Conservation (phyloP, 2,797 vertebrate species). For the Myoxocephalus aenaeus region DNA sequence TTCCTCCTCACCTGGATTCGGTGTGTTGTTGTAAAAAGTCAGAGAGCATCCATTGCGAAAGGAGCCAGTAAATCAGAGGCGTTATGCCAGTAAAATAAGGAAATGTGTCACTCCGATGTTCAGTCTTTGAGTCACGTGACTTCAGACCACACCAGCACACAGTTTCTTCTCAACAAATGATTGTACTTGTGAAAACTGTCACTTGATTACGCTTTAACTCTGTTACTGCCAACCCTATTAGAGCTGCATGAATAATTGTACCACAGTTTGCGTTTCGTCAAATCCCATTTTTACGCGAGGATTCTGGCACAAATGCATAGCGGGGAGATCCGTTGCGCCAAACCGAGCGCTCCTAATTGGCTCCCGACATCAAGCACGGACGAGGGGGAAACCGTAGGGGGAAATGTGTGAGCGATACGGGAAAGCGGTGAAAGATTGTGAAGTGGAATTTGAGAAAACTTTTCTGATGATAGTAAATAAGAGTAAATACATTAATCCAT, state of each 20-base stretch:
- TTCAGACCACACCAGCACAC: not conserved
- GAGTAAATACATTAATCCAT: not conserved
- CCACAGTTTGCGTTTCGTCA: not conserved
- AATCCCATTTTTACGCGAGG: not conserved
- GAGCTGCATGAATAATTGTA: not conserved
- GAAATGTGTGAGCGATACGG: too few relatives aligned
- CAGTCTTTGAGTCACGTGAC: conserved; percentile 12
- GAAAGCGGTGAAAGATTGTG: too few relatives aligned
- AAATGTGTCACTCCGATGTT: conserved; percentile 26
- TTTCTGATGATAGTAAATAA: not conserved
- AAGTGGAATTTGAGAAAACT: not conserved
- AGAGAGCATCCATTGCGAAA: conserved; percentile 16
- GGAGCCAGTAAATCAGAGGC: conserved; percentile 24
- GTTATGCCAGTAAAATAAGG: conserved; percentile 37
- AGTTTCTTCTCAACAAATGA: not conserved
- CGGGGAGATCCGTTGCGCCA: conserved; percentile 7
- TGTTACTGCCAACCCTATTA: not conserved
- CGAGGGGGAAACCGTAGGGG: too few relatives aligned
- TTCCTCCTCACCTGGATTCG: conserved; percentile 30
- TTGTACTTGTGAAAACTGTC: not conserved
- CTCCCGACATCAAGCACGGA: not conserved
- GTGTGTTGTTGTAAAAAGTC: conserved; percentile 25
- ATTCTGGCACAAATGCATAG: not conserved
- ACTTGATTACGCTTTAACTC: not conserved
- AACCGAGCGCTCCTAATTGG: conserved; percentile 5